Evolutionary conservation across 1,140 invertebrate genomes (phyloP).

Genomic region (Drosophila setifemur): DNA sequence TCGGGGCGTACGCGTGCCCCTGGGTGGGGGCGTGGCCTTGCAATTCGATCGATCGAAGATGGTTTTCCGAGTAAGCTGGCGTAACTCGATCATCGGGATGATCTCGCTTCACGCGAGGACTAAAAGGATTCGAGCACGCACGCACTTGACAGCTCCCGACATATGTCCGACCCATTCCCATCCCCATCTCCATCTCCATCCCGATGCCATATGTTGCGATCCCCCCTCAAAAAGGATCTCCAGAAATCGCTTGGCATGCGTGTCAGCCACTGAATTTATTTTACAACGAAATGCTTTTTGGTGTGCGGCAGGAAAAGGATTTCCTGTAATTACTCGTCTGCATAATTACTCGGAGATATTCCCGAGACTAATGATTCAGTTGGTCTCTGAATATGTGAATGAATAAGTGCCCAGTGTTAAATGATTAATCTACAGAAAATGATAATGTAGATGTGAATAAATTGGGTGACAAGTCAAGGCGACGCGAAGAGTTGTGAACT

Average conservation of each 20-base stretch:
- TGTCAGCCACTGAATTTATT: conserved; percentile 25
- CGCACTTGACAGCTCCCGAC: conserved; percentile 37
- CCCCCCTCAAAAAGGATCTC: conserved; percentile 7
- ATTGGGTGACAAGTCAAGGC: conserved; percentile 20
- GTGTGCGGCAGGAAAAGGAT: conserved; percentile 61
- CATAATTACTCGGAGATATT: conserved; percentile 50
- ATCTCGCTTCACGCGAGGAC: conserved; percentile 27
- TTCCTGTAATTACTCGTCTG: conserved; percentile 71
- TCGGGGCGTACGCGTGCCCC: conserved; percentile 26
- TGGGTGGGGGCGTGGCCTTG: conserved; percentile 8
- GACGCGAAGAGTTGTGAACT: conserved; percentile 10
- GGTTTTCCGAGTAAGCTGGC: conserved; percentile 28
- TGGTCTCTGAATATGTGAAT: conserved; percentile 38
- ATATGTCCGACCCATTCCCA: conserved; percentile 14
- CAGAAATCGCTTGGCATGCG: conserved; percentile 25
- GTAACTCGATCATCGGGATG: conserved; percentile 38
- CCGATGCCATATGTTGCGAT: conserved; percentile 45
- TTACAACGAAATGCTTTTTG: conserved; percentile 32
- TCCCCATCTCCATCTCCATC: conserved; percentile 11
- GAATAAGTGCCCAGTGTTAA: conserved; percentile 20
- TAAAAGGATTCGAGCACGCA: conserved; percentile 31
- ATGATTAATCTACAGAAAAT: conserved; percentile 53
- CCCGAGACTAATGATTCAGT: conserved; percentile 22
- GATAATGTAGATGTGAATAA: conserved; percentile 10
- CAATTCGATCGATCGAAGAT: conserved; percentile 11